These are phyloP conservation scores for Sinhomidia bicolor DNA, from an alignment of 2,888 invertebrate genomes.

Conservation along the genomic window DNA sequence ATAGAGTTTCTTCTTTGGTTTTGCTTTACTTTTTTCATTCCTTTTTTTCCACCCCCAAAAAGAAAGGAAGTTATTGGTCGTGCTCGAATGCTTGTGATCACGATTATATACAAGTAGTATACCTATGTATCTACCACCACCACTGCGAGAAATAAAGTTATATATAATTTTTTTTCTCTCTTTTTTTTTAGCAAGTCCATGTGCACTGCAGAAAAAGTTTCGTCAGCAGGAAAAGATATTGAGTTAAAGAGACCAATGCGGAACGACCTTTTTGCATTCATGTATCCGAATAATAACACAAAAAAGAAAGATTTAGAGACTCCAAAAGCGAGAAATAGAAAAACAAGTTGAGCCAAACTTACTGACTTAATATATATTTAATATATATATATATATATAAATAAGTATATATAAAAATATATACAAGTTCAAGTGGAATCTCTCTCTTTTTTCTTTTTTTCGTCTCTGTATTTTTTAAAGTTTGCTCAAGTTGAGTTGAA, in stretches of 20 bases:
- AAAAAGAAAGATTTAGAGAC: slow-evolving; percentile 25
- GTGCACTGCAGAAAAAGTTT: neutral
- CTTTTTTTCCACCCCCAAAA: neutral
- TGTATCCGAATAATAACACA: too few species aligned
- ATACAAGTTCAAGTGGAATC: slow-evolving; percentile 42
- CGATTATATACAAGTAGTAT: neutral
- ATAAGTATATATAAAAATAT: too few species aligned
- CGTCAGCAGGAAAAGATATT: neutral
- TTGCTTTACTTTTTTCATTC: neutral
- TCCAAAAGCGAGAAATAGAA: slow-evolving; percentile 15
- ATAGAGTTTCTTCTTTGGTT: neutral
- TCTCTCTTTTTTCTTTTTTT: slow-evolving; percentile 11
- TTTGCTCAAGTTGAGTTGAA: too few species aligned
- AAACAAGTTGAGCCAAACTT: slow-evolving; percentile 39
- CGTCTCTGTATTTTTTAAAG: neutral
- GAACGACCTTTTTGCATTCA: neutral
- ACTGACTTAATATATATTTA: too few species aligned
- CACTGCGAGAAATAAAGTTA: too few species aligned
- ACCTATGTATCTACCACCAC: too few species aligned
- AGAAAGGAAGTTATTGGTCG: neutral
- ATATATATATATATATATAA: too few species aligned
- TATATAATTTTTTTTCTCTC: too few species aligned
- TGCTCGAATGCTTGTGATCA: neutral
- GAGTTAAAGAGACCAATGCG: too few species aligned
- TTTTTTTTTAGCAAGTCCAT: too few species aligned